Evolutionary conservation across 2,888 invertebrate genomes (phyloP), one percentile per base, ranked within the genome.

Genomic region (Esperia sulphurella): DNA sequence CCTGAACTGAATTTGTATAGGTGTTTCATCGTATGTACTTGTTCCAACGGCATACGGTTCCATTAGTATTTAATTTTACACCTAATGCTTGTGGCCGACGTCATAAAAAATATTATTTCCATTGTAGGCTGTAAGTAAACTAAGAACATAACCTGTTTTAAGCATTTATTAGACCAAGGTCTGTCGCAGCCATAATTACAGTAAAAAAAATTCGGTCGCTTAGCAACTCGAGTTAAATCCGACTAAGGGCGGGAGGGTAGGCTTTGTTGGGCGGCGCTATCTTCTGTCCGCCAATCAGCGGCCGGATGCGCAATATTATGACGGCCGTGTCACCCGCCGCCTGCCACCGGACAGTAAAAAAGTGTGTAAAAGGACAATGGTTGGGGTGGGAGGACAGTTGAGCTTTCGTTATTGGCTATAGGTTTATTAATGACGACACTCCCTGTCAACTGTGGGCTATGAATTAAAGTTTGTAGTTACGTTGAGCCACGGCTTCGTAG

Each of bases 301-400:
- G 60, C 71, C 76, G 81, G 84, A 87, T 79, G 76, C 72, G 63
- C 68, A 63, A 62, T 77, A 71, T 82, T 87, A 86, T 85, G 86
- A 87, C 85, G 82, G 40, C 52, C 14, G 40, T 45, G 45, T 45
- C 45, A 14, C 14, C 29, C 69, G 61, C 57, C 63, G 58, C 60
- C 66, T 71, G 76, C 76, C 78, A 83, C 45, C 14, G 42, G 37
- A 9, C 42, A 14, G 40, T 35, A 49, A 40, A 44, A 45, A 45
- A 45, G 30, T 45, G 31, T 14, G 30, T 30, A n/a, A 14, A 39
- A 38, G 13, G 38, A 33, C 29, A 21, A 12, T 14, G 10, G 12
- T 21, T 12, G 29, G 45, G 47, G 50, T n/a, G 35, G 35, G 35
- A n/a, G 6, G 35, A 35, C n/a, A 55, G 61, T 59, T 50, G 55